Percentiles rank a stretch among this genome's conserved stretches.
phyloP scores from a whole-genome alignment of 1,140 invertebrate species.

The Atta colombica region DNA sequence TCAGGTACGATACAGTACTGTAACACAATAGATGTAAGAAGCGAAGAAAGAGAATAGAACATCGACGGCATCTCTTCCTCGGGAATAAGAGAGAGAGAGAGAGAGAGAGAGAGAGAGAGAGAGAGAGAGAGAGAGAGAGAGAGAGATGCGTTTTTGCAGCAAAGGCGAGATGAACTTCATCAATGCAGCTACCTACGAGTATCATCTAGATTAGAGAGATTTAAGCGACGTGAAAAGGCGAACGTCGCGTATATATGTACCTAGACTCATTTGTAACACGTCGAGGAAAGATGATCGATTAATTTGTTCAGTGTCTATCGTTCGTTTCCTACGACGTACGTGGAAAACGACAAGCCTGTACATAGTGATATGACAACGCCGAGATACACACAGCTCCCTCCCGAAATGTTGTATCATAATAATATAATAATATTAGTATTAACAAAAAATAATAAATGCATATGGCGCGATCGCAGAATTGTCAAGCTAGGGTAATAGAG shows the following conservation, averaged over 20 bases:
- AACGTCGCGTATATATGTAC: constrained; percentile 64
- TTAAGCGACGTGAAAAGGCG: constrained; percentile 55
- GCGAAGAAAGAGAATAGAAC: background rate
- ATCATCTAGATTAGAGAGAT: constrained; percentile 63
- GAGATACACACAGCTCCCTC: constrained; percentile 72
- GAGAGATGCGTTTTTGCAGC: background rate
- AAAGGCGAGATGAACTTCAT: constrained; percentile 19
- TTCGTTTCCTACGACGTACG: constrained; percentile 49
- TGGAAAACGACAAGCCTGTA: constrained; percentile 67
- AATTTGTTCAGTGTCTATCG: constrained; percentile 66
- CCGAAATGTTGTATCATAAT: constrained; percentile 70
- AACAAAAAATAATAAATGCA: constrained; percentile 59
- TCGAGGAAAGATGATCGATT: constrained; percentile 36
- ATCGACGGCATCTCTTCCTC: background rate
- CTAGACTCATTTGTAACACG: constrained; percentile 67
- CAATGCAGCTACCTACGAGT: constrained; percentile 50
- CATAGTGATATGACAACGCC: constrained; percentile 63
- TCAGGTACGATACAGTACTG: constrained; percentile 12
- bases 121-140: no score
- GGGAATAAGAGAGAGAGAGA: background rate
- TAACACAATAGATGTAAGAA: constrained; percentile 26
- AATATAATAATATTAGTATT: constrained; percentile 52
- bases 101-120: no score
- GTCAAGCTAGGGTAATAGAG: constrained; percentile 25
- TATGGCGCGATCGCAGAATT: constrained; percentile 54